phyloP scores from a whole-genome alignment of 2,888 invertebrate genomes.

The Lagria hirta region DNA sequence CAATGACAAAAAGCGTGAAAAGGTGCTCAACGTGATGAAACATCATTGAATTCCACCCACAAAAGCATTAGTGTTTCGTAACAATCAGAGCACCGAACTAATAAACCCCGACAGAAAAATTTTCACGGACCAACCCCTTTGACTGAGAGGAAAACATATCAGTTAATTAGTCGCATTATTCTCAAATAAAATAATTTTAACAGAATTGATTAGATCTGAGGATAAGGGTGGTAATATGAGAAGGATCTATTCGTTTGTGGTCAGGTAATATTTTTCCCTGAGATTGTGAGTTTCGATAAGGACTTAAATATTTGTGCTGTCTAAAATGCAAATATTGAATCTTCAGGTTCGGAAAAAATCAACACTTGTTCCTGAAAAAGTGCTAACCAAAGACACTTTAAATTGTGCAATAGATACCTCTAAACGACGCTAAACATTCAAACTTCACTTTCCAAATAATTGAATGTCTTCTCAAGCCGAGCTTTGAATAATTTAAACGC shows the following conservation, averaged over 20 bases:
- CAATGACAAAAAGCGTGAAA: constrained; percentile 29
- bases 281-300: constrained; percentile 2
- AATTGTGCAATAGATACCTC: too few relatives aligned
- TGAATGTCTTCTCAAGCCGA: too few relatives aligned
- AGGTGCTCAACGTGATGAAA: constrained; percentile 24
- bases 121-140: neutral
- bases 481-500: neutral
- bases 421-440: too few relatives aligned
- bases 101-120: constrained; percentile 6
- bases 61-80: constrained; percentile 1
- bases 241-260: neutral
- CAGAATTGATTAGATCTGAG: constrained; percentile 1
- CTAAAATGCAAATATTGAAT: constrained; percentile 1
- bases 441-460: too few relatives aligned
- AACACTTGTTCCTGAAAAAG: too few relatives aligned
- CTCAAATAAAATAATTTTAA: neutral
- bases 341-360: too few relatives aligned
- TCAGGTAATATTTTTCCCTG: neutral
- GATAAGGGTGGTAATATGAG: neutral
- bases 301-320: constrained; percentile 5
- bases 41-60: neutral
- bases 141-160: neutral
- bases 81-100: too few relatives aligned
- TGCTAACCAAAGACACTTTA: too few relatives aligned
- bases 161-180: constrained; percentile 5